These are phyloP conservation scores for Acronicta aceris DNA, from an alignment of 2,888 invertebrate genomes.

Conservation along the genomic window DNA sequence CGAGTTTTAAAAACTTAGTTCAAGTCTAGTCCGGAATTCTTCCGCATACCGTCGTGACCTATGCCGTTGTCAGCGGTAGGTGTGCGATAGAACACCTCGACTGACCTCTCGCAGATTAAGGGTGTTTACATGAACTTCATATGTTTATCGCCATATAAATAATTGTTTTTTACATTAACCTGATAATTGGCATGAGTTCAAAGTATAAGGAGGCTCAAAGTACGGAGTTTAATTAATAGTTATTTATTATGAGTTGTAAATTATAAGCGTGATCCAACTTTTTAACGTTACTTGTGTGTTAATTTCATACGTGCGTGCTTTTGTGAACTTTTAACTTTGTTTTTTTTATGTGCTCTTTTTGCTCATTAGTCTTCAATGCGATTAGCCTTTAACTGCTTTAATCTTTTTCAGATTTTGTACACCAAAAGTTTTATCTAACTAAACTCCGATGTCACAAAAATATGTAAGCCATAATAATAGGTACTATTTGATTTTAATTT, in stretches of 20 bases:
- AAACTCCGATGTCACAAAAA: too few relatives aligned
- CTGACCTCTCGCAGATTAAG: background rate
- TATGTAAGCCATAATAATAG: too few relatives aligned
- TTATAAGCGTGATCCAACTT: background rate
- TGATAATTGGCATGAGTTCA: background rate
- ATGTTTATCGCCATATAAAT: background rate
- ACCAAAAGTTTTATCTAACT: too few relatives aligned
- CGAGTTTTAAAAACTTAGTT: too few relatives aligned
- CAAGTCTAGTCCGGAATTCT: background rate
- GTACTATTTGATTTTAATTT: too few relatives aligned
- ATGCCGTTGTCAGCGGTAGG: background rate
- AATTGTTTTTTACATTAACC: background rate
- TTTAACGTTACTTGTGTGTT: background rate
- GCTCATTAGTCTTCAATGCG: background rate
- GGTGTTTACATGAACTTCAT: background rate
- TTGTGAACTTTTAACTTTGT: background rate
- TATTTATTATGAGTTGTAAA: background rate
- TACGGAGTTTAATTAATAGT: background rate
- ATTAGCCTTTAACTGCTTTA: background rate
- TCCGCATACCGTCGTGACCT: background rate
- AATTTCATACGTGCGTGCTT: background rate
- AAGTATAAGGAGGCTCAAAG: slow-evolving; percentile 1
- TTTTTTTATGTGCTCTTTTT: background rate
- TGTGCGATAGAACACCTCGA: background rate
- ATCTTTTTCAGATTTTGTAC: background rate